Base-by-base conservation (phyloP, 2,888 invertebrate genomes). In the Noctua janthe region DNA sequence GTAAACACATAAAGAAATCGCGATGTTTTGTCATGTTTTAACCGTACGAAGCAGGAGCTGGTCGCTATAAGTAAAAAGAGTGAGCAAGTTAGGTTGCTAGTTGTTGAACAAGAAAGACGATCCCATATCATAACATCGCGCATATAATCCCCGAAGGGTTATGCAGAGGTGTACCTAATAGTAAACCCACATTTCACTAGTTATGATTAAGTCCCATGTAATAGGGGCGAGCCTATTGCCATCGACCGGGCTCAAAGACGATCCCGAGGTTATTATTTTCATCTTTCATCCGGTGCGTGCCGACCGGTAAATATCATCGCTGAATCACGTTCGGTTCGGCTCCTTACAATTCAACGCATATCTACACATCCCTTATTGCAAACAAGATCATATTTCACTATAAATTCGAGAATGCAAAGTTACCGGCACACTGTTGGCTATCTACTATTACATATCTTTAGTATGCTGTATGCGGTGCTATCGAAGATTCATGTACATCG, bases 381-480 rank as follows among this genome's bases (percentile, higher is more conserved):
- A 43, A 43, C 10, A 29, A 29, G 29, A 29, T 43, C 10, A 10
- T 43, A 43, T 10, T 43, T 1, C 10, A 43, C 43, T 43, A 43
- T 43, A 43, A 43, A 43, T 43, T 43, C 43, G 43, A 43, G 8
- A 43, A 10, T 43, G 15, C 15, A 11, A 67, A 39, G 56, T 51
- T 56, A 51, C 49, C 17, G 6, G 17, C 11, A 73, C 51, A 17
- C 20, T 10, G 29, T 43, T 59, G 39, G 6, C n/a, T 51, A 3
- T 56, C 23, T 10, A 69, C 29, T 17, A 35, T 20, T 54, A 71
- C 54, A 80, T 80, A 79, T 54, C 59, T n/a, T 15, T 29, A 35
- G 17, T 39, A 43, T 77, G 23, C 23, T n/a, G 8, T 35, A 71
- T 20, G 29, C 56, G 7, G 15, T 62, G 20, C 17, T 64, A 67